Evolutionary conservation across 2,888 invertebrate species (phyloP), one percentile per base, ranked within the genome.

Genomic region (Tipula vernalis): DNA sequence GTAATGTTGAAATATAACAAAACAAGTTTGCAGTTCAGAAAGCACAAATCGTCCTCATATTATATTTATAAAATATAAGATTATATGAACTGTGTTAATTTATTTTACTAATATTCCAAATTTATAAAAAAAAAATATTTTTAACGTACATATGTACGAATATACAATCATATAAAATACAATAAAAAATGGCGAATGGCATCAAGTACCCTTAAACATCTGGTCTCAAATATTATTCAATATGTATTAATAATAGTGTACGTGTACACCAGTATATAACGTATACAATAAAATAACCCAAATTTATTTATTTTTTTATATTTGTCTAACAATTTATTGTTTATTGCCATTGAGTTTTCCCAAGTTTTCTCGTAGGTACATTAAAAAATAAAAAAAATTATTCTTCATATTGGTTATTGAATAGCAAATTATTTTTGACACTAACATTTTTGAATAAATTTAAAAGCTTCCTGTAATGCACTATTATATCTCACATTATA

Each of bases 161-260:
- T 57, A 44, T 44, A 44, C 28, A 28, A 28, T 28, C 28, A 28
- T 10, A 44, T 12, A 44, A 12, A 57, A 71, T 13, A 84, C 2
- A 84, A 39, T 15, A 84, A 84, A 84, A 84, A 84, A 84, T 84
- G 84, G 84, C 84, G 84, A 84, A 84, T 84, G 84, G 84, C 84
- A 84, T 84, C 84, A 84, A 84, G 84, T 84, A 84, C 84, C 84
- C 84, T 84, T 41, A 36, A 84, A 84, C 84, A 84, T 84, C 84
- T 84, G 84, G 84, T 84, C 84, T 84, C 71, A 71, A 71, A 71
- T 71, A 71, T 71, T 71, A 10, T 71, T 71, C 28, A 28, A 18
- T 71, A 71, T 71, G 28, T 71, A 28, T 28, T 3, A 71, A 71
- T 71, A 51, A 71, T 28, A 71, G 8, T 71, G 28, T 57, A 71